A percentile compares a stretch with the other conserved stretches of the same genome.
These are phyloP conservation scores for Linnaemya tessellans DNA, from an alignment of 2,888 invertebrate species.

Conservation along the genomic window DNA sequence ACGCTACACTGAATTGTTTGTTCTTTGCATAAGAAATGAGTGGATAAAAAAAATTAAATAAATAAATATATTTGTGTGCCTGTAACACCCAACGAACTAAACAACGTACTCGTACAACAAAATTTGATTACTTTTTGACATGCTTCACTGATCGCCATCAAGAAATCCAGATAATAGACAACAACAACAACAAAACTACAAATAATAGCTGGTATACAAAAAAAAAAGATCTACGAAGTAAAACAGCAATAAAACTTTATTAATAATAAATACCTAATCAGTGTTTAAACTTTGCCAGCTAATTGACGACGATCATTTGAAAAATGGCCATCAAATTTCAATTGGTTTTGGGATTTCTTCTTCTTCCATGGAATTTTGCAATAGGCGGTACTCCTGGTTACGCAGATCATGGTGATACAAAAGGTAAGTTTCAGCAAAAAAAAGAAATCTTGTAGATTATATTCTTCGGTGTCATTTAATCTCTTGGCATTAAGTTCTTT, in stretches of 20 bases:
- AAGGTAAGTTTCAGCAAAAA: constrained; percentile 78
- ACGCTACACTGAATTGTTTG: constrained; percentile 67
- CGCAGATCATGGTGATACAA: constrained; percentile 82
- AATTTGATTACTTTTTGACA: constrained; percentile 37
- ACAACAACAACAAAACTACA: constrained; percentile 31
- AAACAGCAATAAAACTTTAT: constrained; percentile 19
- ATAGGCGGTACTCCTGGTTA: constrained; percentile 80
- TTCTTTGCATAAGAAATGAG: constrained; percentile 43
- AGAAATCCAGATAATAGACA: constrained; percentile 46
- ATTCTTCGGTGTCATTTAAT: no score
- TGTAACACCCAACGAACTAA: constrained; percentile 28
- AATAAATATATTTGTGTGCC: neutral
- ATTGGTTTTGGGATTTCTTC: constrained; percentile 74
- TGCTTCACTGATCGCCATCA: constrained; percentile 59
- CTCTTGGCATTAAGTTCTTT: neutral
- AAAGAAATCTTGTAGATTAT: no score
- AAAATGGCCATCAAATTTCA: constrained; percentile 68
- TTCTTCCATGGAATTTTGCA: constrained; percentile 49
- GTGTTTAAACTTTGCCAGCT: constrained; percentile 26
- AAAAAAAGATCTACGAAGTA: neutral
- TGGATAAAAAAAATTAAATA: constrained; percentile 14
- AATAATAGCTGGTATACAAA: no score
- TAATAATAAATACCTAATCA: constrained; percentile 30
- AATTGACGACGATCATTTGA: constrained; percentile 32
- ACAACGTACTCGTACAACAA: constrained; percentile 22